Conservation (phyloP, 2,888 invertebrate species). For the Diaperis boleti region DNA sequence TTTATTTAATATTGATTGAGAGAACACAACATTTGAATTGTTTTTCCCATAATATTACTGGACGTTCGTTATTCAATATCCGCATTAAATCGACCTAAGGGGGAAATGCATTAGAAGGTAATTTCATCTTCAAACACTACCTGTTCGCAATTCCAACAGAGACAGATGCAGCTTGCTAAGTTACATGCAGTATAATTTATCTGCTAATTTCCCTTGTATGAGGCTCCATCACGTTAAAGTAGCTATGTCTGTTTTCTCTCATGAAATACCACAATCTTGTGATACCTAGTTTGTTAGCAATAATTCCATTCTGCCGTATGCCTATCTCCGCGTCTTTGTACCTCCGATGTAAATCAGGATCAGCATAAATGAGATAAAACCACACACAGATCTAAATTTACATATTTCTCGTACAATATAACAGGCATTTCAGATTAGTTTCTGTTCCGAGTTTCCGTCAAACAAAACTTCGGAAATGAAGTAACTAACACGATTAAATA, state of each 20-base stretch:
- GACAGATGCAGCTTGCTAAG: conserved; percentile 3
- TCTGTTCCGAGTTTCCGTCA: conserved; percentile 5
- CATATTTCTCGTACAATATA: conserved; percentile 26
- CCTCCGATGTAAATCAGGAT: conserved; percentile 37
- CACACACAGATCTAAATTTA: conserved; percentile 33
- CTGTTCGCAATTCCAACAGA: conserved; percentile 10
- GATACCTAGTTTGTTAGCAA: conserved; percentile 29
- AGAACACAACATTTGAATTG: too few relatives aligned
- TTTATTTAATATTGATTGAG: too few relatives aligned
- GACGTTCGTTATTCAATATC: too few relatives aligned
- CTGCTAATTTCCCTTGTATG: conserved; percentile 33
- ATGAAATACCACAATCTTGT: conserved; percentile 39
- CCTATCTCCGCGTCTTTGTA: conserved; percentile 22
- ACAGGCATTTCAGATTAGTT: background rate
- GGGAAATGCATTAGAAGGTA: background rate
- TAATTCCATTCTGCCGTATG: conserved; percentile 13
- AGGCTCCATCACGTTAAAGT: conserved; percentile 14
- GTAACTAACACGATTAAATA: too few relatives aligned
- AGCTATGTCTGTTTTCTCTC: conserved; percentile 33
- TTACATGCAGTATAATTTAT: conserved; percentile 22
- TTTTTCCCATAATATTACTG: too few relatives aligned
- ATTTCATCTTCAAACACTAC: background rate
- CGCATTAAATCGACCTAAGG: too few relatives aligned
- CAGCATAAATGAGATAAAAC: conserved; percentile 37
- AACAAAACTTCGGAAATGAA: conserved; percentile 11